Evolutionary conservation across 2,888 invertebrate genomes (phyloP).

Genomic region (Sarcophaga caerulescens): DNA sequence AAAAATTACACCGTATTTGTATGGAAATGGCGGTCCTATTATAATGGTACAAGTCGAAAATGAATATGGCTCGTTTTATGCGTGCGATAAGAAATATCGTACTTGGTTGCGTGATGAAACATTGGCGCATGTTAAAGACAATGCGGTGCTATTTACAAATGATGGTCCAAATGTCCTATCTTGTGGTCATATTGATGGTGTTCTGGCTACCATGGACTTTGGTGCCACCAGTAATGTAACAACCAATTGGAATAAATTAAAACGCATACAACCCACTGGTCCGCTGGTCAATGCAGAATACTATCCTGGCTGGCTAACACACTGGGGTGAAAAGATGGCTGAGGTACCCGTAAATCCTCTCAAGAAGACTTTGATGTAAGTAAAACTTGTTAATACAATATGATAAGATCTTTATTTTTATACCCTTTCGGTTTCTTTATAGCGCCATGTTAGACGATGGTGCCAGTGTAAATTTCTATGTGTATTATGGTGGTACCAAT

Average conservation of each 20-base stretch:
- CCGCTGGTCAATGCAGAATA: slow-evolving; percentile 95
- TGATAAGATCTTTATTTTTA: not conserved
- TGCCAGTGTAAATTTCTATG: slow-evolving; percentile 91
- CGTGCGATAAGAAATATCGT: slow-evolving; percentile 88
- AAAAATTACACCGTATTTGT: slow-evolving; percentile 81
- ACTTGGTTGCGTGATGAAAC: slow-evolving; percentile 86
- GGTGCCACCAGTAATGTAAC: slow-evolving; percentile 82
- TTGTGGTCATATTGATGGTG: slow-evolving; percentile 87
- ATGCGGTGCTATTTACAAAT: slow-evolving; percentile 91
- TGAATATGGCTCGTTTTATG: slow-evolving; percentile 92
- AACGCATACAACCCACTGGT: slow-evolving; percentile 84
- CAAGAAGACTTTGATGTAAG: slow-evolving; percentile 81
- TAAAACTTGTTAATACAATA: not conserved
- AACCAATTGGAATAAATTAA: slow-evolving; percentile 81
- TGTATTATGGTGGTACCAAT: slow-evolving; percentile 95
- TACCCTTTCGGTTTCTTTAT: slow-evolving; percentile 67
- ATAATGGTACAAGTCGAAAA: slow-evolving; percentile 96
- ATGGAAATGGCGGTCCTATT: slow-evolving; percentile 90
- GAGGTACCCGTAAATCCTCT: slow-evolving; percentile 82
- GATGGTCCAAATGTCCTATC: slow-evolving; percentile 86
- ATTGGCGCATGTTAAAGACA: slow-evolving; percentile 82
- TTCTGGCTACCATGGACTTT: slow-evolving; percentile 90
- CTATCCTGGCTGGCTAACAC: slow-evolving; percentile 96
- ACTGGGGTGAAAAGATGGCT: slow-evolving; percentile 87
- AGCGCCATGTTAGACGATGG: slow-evolving; percentile 83